Evolutionary conservation across 2,888 invertebrate genomes (phyloP).

Genomic region (Lasius fuliginosus): DNA sequence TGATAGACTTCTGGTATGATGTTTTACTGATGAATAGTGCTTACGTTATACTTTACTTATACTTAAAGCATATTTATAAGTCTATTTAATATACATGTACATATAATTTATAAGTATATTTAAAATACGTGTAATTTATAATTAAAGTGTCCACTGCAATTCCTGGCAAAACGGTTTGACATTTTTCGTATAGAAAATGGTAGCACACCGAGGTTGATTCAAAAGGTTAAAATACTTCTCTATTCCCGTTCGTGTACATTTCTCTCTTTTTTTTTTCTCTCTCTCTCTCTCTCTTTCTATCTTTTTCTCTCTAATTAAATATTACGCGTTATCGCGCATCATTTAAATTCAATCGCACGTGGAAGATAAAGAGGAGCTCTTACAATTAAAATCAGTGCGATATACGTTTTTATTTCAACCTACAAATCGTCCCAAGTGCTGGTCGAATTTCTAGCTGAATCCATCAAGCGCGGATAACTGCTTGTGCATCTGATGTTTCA

Average conservation of each 20-base stretch:
- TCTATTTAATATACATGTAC: not conserved
- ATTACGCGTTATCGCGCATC: constrained; percentile 31
- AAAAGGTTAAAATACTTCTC: constrained; percentile 24
- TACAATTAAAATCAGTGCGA: constrained; percentile 39
- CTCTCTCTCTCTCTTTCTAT: not conserved
- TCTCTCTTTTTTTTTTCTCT: not conserved
- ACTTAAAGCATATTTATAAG: not conserved
- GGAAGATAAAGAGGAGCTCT: constrained; percentile 26
- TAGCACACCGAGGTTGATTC: not conserved
- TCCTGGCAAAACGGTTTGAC: not conserved
- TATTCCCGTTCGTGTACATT: not conserved
- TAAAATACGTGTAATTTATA: constrained; percentile 5
- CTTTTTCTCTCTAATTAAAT: constrained; percentile 29
- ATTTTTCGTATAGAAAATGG: constrained; percentile 17
- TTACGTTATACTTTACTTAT: not conserved
- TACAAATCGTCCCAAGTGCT: constrained; percentile 35
- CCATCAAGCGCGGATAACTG: constrained; percentile 48
- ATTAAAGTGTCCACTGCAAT: constrained; percentile 5
- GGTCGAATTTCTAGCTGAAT: constrained; percentile 51
- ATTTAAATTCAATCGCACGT: constrained; percentile 43
- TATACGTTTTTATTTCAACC: constrained; percentile 37
- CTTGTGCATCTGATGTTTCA: constrained; percentile 52
- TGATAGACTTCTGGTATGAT: not conserved
- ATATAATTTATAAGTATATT: not conserved
- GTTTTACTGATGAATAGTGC: not conserved